Evolutionary conservation across 2,113 vertebrate species (phyloP), one percentile per base, ranked within the genome.

Genomic region (Toxostoma redivivum): DNA sequence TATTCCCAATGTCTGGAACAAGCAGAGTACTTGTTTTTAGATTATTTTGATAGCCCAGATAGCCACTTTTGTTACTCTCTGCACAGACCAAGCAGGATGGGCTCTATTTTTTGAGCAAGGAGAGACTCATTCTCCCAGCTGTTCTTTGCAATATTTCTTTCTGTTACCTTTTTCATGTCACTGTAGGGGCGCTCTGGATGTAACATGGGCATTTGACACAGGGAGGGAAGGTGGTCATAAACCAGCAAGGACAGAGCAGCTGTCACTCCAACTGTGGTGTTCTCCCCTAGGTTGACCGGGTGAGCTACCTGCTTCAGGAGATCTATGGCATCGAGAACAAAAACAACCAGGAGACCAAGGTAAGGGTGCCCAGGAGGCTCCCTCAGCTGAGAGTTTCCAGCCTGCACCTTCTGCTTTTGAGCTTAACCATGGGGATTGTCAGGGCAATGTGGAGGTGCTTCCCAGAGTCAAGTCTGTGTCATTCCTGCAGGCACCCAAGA

Each of bases 271-370:
- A 12, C 27, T 84, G 16, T 72, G 31, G 58, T 79, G 51, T 73
- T 96, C 24, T 83, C 79, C 37, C 64, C 35, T 57, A 99, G 99
- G 99, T 99, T 95, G 99, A 99, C 94, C 98, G 99, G 33, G 99
- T 99, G 95, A 99, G 99, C 97, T 99, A 99, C 96, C 97, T 99
- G 91, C 98, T 99, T 17, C 99, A 99, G 98, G 99, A 99, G 98
- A 99, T 99, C 97, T 99, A 99, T 0, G 99, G 99, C 90, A 99
- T 99, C 2, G 99, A 99, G 97, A 99, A 99, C 97, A 99, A 99
- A 96, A 99, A 99, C 98, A 99, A 99, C 97, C 99, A 99, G 94
- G 99, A 99, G 94, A 99, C 99, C 4, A 99, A 99, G 99, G 99
- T 99, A 85, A 58, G 61, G 37, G 25, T 70, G 35, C 38, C 45